A percentile compares a stretch with the other conserved stretches of the same genome.
Evolutionary conservation across 1,140 invertebrate genomes (phyloP).

Genomic region (Zaprionus camerounensis): DNA sequence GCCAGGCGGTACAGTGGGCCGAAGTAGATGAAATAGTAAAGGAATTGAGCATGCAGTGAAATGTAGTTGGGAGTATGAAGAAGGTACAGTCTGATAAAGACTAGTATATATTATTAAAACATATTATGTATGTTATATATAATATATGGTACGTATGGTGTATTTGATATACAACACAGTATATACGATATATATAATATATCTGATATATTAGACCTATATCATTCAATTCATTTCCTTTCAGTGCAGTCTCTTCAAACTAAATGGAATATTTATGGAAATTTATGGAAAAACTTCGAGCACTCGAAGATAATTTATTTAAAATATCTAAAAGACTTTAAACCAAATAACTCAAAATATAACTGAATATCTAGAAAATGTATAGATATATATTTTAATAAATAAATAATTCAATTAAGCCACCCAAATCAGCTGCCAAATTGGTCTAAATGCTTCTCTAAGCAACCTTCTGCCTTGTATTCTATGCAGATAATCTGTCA

Average conservation of each 20-base stretch:
- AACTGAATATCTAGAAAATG: too few relatives aligned
- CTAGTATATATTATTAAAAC: too few relatives aligned
- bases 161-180: too few relatives aligned
- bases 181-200: too few relatives aligned
- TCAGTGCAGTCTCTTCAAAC: not conserved
- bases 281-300: not conserved
- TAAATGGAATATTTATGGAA: not conserved
- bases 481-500: slow-evolving; percentile 33
- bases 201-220: too few relatives aligned
- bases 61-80: too few relatives aligned
- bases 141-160: too few relatives aligned
- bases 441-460: not conserved
- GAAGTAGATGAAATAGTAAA: not conserved
- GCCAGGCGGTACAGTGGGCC: not conserved
- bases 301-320: too few relatives aligned
- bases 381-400: not conserved
- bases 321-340: not conserved
- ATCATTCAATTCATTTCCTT: too few relatives aligned
- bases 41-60: not conserved
- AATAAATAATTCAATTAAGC: not conserved
- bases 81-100: too few relatives aligned
- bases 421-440: not conserved
- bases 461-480: slow-evolving; percentile 3
- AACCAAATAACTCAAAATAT: not conserved
- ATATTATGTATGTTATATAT: too few relatives aligned